A percentile compares a stretch with the other conserved stretches of the same genome.
These are phyloP conservation scores for Cremastinae sp. DNA, from an alignment of 2,888 invertebrate species.

Conservation along the genomic window DNA sequence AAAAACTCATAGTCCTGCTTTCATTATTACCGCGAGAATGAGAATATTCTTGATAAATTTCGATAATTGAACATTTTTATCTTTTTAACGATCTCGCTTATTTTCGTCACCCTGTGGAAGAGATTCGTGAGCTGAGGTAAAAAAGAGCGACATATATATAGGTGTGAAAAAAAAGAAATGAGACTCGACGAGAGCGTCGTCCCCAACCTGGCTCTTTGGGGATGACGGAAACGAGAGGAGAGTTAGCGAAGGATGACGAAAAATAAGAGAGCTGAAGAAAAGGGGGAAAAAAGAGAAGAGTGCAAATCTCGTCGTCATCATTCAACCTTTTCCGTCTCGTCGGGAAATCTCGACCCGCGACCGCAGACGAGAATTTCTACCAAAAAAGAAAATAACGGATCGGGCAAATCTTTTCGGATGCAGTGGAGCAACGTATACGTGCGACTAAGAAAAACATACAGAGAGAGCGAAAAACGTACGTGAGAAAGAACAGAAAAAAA, in stretches of 20 bases:
- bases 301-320: conserved; percentile 38
- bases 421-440: neutral
- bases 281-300: conserved; percentile 1
- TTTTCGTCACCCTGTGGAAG: too few species aligned
- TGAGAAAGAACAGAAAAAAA: neutral
- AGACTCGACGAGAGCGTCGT: neutral
- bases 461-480: too few species aligned
- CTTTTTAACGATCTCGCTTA: neutral
- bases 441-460: too few species aligned
- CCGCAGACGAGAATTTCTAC: conserved; percentile 8
- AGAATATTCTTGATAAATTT: neutral
- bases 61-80: conserved; percentile 7
- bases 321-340: neutral
- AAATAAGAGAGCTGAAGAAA: neutral
- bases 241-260: conserved; percentile 6
- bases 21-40: too few species aligned
- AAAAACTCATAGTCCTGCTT: too few species aligned
- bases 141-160: too few species aligned
- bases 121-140: too few species aligned
- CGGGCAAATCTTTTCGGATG: conserved; percentile 33
- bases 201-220: too few species aligned
- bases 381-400: conserved; percentile 30
- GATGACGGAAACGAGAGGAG: conserved; percentile 33
- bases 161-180: conserved; percentile 11
- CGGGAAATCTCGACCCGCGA: conserved; percentile 12